Evolutionary conservation across 2,113 vertebrate species (phyloP).

Genomic region (Clarias batrachus): DNA sequence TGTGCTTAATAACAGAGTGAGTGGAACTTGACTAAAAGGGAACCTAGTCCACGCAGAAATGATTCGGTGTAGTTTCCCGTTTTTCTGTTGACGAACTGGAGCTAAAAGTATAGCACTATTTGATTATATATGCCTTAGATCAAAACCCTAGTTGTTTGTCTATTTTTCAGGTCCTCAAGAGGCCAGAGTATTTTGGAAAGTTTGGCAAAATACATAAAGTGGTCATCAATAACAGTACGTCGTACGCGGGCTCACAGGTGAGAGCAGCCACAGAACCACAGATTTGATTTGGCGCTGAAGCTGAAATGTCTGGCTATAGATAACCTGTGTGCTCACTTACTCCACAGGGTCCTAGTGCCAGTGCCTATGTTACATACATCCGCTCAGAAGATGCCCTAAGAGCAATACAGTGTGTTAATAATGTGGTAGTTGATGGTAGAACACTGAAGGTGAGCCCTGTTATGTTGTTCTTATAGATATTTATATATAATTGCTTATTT

Average conservation of each 20-base stretch:
- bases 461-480: neutral
- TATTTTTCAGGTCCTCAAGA: constrained; percentile 89
- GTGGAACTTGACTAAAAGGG: neutral
- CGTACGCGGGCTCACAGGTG: constrained; percentile 99
- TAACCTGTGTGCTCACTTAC: constrained; percentile 16
- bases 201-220: constrained; percentile 99
- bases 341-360: constrained; percentile 93
- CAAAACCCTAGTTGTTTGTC: constrained; percentile 37
- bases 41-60: neutral
- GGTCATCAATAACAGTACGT: constrained; percentile 99
- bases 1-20: neutral
- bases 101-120: neutral
- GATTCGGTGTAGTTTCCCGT: neutral
- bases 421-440: constrained; percentile 97
- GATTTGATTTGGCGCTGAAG: neutral
- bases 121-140: neutral
- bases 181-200: constrained; percentile 98
- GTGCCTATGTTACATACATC: constrained; percentile 97
- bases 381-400: constrained; percentile 97
- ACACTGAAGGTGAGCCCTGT: constrained; percentile 87
- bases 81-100: neutral
- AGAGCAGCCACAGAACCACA: constrained; percentile 38
- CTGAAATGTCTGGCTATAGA: neutral
- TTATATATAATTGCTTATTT: neutral
- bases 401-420: constrained; percentile 99